Percentiles rank a stretch among this genome's conserved stretches.
These are phyloP conservation scores for Lasius fuliginosus DNA, from an alignment of 2,888 invertebrate genomes.

Conservation along the genomic window DNA sequence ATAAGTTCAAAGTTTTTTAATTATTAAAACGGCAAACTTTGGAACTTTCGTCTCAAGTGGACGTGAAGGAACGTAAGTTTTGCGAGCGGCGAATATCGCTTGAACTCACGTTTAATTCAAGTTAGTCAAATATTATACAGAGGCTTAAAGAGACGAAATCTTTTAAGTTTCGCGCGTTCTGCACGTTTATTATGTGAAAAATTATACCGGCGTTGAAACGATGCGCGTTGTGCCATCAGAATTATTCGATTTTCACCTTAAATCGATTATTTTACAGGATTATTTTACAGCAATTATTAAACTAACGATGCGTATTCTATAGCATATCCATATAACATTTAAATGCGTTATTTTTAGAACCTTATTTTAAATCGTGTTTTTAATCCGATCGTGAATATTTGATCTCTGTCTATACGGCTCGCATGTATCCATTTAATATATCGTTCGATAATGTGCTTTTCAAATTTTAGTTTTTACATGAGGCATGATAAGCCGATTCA, in stretches of 20 bases:
- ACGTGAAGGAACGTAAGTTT: conserved; percentile 19
- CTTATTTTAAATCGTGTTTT: conserved; percentile 33
- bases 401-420: neutral
- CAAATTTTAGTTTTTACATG: conserved; percentile 1
- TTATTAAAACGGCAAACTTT: conserved; percentile 26
- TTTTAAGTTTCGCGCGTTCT: neutral
- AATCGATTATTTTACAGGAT: conserved; percentile 7
- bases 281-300: conserved; percentile 32
- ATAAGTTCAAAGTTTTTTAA: conserved; percentile 38
- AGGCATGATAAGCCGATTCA: conserved; percentile 18
- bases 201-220: neutral
- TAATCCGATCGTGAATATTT: conserved; percentile 48
- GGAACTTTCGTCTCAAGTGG: neutral
- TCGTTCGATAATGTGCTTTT: conserved; percentile 18
- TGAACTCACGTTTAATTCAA: conserved; percentile 37
- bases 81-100: conserved; percentile 4
- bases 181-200: conserved; percentile 5
- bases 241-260: conserved; percentile 34
- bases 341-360: conserved; percentile 30
- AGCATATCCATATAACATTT: neutral
- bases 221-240: neutral
- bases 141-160: neutral
- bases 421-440: conserved; percentile 31
- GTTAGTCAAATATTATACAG: conserved; percentile 18
- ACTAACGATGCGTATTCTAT: conserved; percentile 5